phyloP scores from a whole-genome alignment of 2,797 vertebrate genomes.

The Pyrocephalus nanus region DNA sequence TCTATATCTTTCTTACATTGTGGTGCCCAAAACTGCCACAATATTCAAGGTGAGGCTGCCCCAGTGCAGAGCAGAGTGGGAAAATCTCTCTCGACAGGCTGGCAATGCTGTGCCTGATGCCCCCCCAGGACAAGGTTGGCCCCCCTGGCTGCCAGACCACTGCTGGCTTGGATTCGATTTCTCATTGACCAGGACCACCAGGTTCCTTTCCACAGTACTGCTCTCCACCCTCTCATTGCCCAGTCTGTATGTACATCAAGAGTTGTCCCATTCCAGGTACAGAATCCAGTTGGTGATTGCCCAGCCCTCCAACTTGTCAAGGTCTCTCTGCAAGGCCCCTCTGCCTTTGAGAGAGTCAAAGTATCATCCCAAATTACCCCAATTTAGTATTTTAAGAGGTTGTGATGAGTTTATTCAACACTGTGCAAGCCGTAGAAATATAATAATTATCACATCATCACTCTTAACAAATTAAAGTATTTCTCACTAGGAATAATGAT shows the following conservation, averaged over 20 bases:
- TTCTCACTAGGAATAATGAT: background rate
- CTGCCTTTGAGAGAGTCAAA: background rate
- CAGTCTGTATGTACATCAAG: too few relatives aligned
- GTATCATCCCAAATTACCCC: background rate
- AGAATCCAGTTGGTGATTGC: background rate
- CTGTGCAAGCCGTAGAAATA: background rate
- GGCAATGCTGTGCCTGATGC: background rate
- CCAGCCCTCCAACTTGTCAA: background rate
- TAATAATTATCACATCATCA: background rate
- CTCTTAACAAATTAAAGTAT: background rate
- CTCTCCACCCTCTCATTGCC: background rate
- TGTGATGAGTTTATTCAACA: background rate
- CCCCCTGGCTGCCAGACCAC: background rate
- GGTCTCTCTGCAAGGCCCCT: background rate
- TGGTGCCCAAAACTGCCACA: accelerated
- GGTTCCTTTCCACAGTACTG: accelerated
- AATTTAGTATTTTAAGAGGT: background rate
- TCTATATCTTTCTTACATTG: accelerated
- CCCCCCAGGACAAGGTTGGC: accelerated
- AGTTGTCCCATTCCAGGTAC: background rate
- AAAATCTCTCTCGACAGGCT: accelerated
- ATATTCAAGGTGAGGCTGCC: accelerated
- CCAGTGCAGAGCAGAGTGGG: accelerated
- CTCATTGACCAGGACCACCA: accelerated
- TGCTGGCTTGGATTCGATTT: accelerated